Percentiles rank a stretch among this genome's conserved stretches.
Conservation (phyloP, 2,797 vertebrate genomes). For the Leuciscus waleckii region DNA sequence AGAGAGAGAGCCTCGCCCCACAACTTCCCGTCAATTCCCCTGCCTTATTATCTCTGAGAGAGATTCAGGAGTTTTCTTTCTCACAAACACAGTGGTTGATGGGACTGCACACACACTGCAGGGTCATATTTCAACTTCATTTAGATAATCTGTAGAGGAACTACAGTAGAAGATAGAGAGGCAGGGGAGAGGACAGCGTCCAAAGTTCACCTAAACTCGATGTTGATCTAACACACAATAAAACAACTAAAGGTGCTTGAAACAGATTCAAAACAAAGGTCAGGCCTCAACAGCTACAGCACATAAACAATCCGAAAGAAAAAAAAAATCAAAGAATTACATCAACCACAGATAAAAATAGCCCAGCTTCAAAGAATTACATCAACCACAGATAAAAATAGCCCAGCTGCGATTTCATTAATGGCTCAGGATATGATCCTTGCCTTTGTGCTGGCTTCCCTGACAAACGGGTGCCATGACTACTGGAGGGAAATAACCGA, state of each 20-base stretch:
- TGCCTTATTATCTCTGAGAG: conserved; percentile 39
- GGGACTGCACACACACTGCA: not conserved
- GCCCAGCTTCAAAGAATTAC: not conserved
- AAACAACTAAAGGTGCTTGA: conserved; percentile 55
- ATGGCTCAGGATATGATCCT: conserved; percentile 5
- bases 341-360: not conserved
- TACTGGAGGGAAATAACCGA: not conserved
- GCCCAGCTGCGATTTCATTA: not conserved
- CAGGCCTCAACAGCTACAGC: not conserved
- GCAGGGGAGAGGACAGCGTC: conserved; percentile 61
- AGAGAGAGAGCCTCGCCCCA: conserved; percentile 10
- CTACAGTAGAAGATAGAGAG: conserved; percentile 69
- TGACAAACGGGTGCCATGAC: conserved; percentile 30
- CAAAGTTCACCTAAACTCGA: conserved; percentile 74
- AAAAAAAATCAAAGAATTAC: not conserved
- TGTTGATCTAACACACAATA: conserved; percentile 32
- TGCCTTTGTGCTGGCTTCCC: not conserved
- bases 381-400: not conserved
- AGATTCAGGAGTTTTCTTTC: not conserved
- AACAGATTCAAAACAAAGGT: conserved; percentile 42
- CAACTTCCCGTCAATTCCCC: conserved; percentile 39
- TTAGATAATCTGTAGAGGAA: conserved; percentile 50
- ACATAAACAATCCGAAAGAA: not conserved
- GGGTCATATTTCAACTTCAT: conserved; percentile 31
- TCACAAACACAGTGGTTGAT: not conserved